Conservation (phyloP, 2,888 invertebrate species). For the Drosophila leonis region DNA sequence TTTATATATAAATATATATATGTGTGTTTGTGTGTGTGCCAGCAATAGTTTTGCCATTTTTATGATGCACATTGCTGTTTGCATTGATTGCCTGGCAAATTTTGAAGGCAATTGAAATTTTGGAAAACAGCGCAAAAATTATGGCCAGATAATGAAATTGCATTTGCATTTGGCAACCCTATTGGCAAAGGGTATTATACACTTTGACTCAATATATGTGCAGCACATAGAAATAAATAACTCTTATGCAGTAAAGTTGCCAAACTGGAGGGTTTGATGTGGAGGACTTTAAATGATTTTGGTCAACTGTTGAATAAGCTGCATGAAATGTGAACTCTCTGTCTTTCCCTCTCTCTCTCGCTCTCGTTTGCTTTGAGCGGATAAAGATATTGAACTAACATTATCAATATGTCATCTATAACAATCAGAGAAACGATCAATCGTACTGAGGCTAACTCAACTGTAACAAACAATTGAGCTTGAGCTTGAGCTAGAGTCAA, state of each 20-base stretch:
- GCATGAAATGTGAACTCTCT: not conserved
- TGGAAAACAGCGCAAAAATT: conserved; percentile 49
- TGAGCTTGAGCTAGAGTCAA: not conserved
- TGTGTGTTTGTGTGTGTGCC: conserved; percentile 17
- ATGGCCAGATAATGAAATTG: conserved; percentile 48
- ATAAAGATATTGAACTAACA: too few species aligned
- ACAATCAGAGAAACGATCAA: not conserved
- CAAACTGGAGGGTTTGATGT: not conserved
- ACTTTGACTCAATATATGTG: not conserved
- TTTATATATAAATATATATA: conserved; percentile 13
- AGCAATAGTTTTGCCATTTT: conserved; percentile 74
- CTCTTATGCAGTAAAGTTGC: too few species aligned
- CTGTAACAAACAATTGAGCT: not conserved
- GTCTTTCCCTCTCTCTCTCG: not conserved
- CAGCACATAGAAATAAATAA: not conserved
- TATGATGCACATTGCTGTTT: conserved; percentile 54
- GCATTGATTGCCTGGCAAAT: conserved; percentile 78
- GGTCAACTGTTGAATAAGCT: not conserved
- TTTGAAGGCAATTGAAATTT: conserved; percentile 73
- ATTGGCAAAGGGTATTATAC: not conserved
- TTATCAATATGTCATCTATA: too few species aligned
- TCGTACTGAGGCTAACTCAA: not conserved
- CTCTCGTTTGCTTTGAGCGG: too few species aligned
- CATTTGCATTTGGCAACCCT: conserved; percentile 15
- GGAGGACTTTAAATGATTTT: not conserved